Base-by-base conservation (phyloP, 2,888 invertebrate genomes). In the Harmothoe impar region DNA sequence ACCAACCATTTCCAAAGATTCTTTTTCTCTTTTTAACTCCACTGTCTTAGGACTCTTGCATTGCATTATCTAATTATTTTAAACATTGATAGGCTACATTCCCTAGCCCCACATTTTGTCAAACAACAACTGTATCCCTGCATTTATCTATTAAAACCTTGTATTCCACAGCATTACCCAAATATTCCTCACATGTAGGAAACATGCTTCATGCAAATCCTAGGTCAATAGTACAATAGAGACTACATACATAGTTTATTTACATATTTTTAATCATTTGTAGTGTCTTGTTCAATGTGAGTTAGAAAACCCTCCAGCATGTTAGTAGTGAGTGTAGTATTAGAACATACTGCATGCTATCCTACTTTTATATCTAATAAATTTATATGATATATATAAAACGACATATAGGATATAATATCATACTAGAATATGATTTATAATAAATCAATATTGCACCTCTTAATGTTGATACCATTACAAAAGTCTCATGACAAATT, bases 331-430 rank as follows among this genome's bases (percentile, higher is more conserved):
- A 72, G 15, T 72, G 72, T 72, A 72, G 72, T 72, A 29, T 17
- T 31, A 72, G 25, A 72, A n/a, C 72, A 62, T 72, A 72, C n/a
- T 72, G 72, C 72, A 72, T 72, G 72, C 31, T 29, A n/a, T 62
- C 62, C 7, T 62, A n/a, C 15, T 62, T n/a, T 62, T n/a, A 62
- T n/a, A n/a, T 3, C 20, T 62, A 62, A n/a, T 62, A 62, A 62
- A 20, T 12, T n/a, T n/a, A 72, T 15, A 72, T 29, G 1, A 72
- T 29, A 12, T 3, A n/a, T n/a, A 62, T 62, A 12, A 62, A 3
- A 62, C 20, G 62, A 20, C 10, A 43, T 43, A 43, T 43, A 43
- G 43, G 10, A 10, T 43, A n/a, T n/a, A n/a, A n/a, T n/a, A n/a
- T 43, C 10, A 43, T 43, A 43, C 5, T 43, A 43, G 43, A 43